A percentile compares a stretch with the other conserved stretches of the same genome.
Conservation (phyloP, 2,113 vertebrate species). For the Chlorodrepanis virens region DNA sequence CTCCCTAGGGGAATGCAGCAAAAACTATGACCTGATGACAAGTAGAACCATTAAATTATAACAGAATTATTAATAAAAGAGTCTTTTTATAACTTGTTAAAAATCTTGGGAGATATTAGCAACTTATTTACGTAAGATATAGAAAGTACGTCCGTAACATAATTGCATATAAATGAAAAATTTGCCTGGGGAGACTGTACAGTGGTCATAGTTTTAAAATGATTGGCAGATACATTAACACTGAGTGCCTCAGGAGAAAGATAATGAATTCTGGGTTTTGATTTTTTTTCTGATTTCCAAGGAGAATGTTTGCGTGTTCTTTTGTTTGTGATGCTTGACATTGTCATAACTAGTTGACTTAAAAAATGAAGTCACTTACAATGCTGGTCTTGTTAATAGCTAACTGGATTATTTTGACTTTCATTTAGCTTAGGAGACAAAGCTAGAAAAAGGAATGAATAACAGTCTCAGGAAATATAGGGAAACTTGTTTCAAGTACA, state of each 20-base stretch:
- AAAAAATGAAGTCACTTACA: constrained; percentile 12
- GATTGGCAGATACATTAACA: constrained; percentile 45
- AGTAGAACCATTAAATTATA: not conserved
- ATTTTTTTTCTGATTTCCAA: constrained; percentile 28
- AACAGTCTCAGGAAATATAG: not conserved
- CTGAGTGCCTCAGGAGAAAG: not conserved
- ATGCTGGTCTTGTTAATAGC: not conserved
- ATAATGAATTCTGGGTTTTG: constrained; percentile 47
- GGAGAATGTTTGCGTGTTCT: not conserved
- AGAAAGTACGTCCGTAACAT: not conserved
- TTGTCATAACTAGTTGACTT: not conserved
- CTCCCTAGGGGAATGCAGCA: not conserved
- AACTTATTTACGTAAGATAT: constrained; percentile 13
- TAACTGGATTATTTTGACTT: constrained; percentile 12
- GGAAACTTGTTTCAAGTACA: not conserved
- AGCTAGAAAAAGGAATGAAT: not conserved
- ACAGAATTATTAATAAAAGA: constrained; percentile 8
- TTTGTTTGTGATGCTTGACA: constrained; percentile 13
- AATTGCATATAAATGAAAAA: constrained; percentile 32
- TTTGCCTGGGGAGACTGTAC: not conserved
- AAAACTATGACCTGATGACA: constrained; percentile 4
- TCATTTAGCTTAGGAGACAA: not conserved
- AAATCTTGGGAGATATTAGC: constrained; percentile 1
- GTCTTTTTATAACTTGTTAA: not conserved
- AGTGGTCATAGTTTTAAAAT: constrained; percentile 30